Evolutionary conservation across 2,797 vertebrate species (phyloP).

Genomic region (Enteromius thamalakanensis): DNA sequence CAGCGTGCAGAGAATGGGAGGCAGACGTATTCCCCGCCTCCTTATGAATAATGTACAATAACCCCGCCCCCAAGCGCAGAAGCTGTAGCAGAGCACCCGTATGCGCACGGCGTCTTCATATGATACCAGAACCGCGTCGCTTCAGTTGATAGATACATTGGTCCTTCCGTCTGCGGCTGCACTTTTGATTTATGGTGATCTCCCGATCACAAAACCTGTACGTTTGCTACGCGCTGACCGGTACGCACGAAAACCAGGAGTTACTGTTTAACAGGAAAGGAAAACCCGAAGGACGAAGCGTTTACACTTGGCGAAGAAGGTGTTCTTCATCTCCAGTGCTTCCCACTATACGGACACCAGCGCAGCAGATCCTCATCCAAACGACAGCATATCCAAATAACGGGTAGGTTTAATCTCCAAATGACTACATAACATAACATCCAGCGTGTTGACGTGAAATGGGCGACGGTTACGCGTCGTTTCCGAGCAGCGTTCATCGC

Average conservation of each 20-base stretch:
- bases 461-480: slow-evolving; percentile 1
- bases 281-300: background rate
- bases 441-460: background rate
- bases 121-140: slow-evolving; percentile 25
- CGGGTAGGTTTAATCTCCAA: background rate
- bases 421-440: background rate
- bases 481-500: background rate
- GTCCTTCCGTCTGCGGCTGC: background rate
- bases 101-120: slow-evolving; percentile 36
- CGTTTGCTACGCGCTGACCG: background rate
- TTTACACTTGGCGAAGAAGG: slow-evolving; percentile 30
- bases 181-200: background rate
- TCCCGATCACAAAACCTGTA: background rate
- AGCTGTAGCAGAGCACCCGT: slow-evolving; percentile 28
- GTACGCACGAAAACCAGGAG: slow-evolving; percentile 7
- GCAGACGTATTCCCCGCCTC: slow-evolving; percentile 25
- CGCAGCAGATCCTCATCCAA: background rate
- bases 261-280: slow-evolving; percentile 19
- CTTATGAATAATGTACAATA: slow-evolving; percentile 51
- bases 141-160: background rate
- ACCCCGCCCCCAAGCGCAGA: slow-evolving; percentile 43
- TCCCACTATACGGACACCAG: slow-evolving; percentile 28
- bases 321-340: slow-evolving; percentile 41
- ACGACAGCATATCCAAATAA: background rate
- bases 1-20: background rate